Conservation (phyloP, 37 sponge, comb jelly and placozoan genomes). For the Cladorhizidae sp. region DNA sequence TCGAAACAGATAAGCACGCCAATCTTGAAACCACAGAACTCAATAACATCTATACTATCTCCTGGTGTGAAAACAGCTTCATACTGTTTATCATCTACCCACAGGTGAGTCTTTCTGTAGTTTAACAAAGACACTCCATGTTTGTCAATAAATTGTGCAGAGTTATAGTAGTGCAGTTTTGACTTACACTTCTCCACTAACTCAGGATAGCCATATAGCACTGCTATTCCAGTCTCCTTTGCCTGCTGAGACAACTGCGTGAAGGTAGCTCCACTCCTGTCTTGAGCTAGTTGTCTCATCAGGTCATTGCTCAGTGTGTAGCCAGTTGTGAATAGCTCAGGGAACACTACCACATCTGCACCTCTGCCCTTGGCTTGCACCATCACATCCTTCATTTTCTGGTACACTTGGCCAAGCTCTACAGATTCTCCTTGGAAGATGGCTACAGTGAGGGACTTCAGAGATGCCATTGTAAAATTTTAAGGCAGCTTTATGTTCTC, state of each 20-base stretch:
- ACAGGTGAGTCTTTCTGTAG: slow-evolving; percentile 61
- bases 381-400: slow-evolving; percentile 49
- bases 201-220: slow-evolving; percentile 74
- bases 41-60: slow-evolving; percentile 10
- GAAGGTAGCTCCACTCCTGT: slow-evolving; percentile 39
- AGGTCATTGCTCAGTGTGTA: slow-evolving; percentile 31
- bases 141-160: slow-evolving; percentile 54
- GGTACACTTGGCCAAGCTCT: slow-evolving; percentile 6
- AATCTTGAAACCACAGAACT: slow-evolving; percentile 56
- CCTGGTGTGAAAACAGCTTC: slow-evolving; percentile 48
- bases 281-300: slow-evolving; percentile 42
- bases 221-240: slow-evolving; percentile 17
- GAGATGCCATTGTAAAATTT: no score
- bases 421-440: slow-evolving; percentile 37
- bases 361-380: slow-evolving; percentile 18
- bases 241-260: slow-evolving; percentile 40
- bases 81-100: not conserved
- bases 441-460: slow-evolving; percentile 20
- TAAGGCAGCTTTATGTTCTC: no score
- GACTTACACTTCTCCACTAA: not conserved
- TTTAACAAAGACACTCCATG: slow-evolving; percentile 42
- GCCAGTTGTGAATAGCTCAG: slow-evolving; percentile 58
- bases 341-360: slow-evolving; percentile 56
- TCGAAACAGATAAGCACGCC: slow-evolving; percentile 66
- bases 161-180: slow-evolving; percentile 41